Base-by-base conservation (phyloP, 2,797 vertebrate species). In the Bovichtus diacanthus region DNA sequence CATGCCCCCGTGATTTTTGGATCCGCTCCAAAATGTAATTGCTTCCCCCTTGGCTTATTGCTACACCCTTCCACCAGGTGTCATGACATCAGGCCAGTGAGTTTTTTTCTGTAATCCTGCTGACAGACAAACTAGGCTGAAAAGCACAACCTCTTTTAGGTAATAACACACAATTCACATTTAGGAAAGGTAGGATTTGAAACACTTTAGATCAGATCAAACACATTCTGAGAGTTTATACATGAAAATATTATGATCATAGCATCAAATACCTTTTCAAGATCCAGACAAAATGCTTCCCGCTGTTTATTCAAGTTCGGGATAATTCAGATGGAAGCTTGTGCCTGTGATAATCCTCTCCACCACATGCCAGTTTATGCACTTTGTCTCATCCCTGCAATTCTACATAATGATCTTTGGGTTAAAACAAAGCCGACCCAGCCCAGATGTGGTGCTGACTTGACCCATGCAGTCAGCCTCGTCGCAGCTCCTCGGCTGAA, bases 401-500 rank as follows among this genome's bases (percentile, higher is more conserved):
- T 85, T 92, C 62, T 54, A 76, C 81, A 83, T 78, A 78, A 87
- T 21, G 70, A 69, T 85, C 63, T 64, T 34, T 63, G 72, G 83
- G 84, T 85, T 84, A 60, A 88, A 91, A 65, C 58, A 43, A 73
- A 78, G 74, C 39, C 29, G 80, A 88, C 87, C 90, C 68, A 31
- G 85, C 66, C 91, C 92, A 93, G 93, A 93, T 92, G 93, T 94
- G 91, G 49, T 61, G 82, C 87, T 81, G 86, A 83, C 80, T 85
- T 84, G 90, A 88, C 90, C 85, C 90, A 43, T 53, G 81, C 84
- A 88, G 86, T 81, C 78, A 75, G 81, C 80, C 80, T 82, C 79
- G 78, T 85, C 49, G 49, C 36, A 34, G 81, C 60, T 67, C 49
- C 77, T 76, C 78, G 36, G 55, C 78, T 90, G 93, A 87, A 94